Percentiles rank a stretch among this genome's conserved stretches.
Evolutionary conservation across 2,888 invertebrate species (phyloP).

Genomic region (Drosophila ezoana): DNA sequence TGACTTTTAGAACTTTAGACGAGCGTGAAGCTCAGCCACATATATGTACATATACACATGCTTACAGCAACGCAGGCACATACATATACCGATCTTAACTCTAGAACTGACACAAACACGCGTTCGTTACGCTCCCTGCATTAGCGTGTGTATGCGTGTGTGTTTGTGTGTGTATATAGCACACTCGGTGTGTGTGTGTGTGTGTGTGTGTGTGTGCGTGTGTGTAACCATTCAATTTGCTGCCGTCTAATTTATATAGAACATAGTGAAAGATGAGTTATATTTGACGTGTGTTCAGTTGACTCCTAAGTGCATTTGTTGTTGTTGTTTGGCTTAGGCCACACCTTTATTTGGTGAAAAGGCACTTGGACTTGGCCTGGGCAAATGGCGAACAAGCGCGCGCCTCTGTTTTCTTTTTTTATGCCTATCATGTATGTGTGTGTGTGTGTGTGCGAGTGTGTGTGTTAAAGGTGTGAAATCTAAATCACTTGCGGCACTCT

Average conservation of each 20-base stretch:
- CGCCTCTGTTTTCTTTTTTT: slow-evolving; percentile 61
- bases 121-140: slow-evolving; percentile 33
- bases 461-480: slow-evolving; percentile 49
- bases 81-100: slow-evolving; percentile 25
- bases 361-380: slow-evolving; percentile 46
- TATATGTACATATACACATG: slow-evolving; percentile 19
- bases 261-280: slow-evolving; percentile 49
- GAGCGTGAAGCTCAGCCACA: slow-evolving; percentile 64
- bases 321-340: slow-evolving; percentile 53
- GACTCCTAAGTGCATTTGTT: slow-evolving; percentile 20
- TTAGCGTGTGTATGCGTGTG: slow-evolving; percentile 15
- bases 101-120: slow-evolving; percentile 31
- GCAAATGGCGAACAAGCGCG: slow-evolving; percentile 59
- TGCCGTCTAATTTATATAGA: slow-evolving; percentile 67
- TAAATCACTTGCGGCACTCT: slow-evolving; percentile 38
- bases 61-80: neutral
- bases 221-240: slow-evolving; percentile 60
- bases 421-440: slow-evolving; percentile 35
- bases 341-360: slow-evolving; percentile 76
- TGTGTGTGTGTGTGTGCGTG: slow-evolving; percentile 13
- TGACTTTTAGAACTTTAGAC: slow-evolving; percentile 77
- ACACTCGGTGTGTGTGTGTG: slow-evolving; percentile 31
- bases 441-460: slow-evolving; percentile 7
- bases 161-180: slow-evolving; percentile 15
- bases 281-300: slow-evolving; percentile 34